Evolutionary conservation across 2,888 invertebrate species (phyloP).

Genomic region (Adela reaumurella): DNA sequence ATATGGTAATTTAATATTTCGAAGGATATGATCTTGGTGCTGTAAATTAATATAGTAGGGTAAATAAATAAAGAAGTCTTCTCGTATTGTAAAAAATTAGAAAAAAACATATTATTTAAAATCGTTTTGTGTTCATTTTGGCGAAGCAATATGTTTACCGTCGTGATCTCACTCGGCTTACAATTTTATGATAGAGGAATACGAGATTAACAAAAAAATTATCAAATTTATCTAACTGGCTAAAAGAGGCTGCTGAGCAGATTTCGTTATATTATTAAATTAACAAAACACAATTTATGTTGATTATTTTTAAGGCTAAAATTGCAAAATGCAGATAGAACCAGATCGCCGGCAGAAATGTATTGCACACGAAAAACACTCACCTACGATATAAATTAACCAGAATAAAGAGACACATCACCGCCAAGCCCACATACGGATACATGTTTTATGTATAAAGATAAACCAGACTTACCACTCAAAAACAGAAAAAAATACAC

Average conservation of each 20-base stretch:
- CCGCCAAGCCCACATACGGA: too few relatives aligned
- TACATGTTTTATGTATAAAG: too few relatives aligned
- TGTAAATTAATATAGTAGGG: slow-evolving; percentile 58
- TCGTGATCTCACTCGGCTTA: slow-evolving; percentile 53
- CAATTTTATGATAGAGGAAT: slow-evolving; percentile 34
- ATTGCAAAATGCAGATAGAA: background rate
- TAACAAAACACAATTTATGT: background rate
- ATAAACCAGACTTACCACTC: too few relatives aligned
- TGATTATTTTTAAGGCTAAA: background rate
- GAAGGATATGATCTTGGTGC: slow-evolving; percentile 46
- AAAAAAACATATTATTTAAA: slow-evolving; percentile 47
- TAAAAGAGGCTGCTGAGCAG: slow-evolving; percentile 34
- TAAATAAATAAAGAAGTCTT: slow-evolving; percentile 50
- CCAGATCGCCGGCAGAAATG: background rate
- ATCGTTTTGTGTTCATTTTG: slow-evolving; percentile 47
- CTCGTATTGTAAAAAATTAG: slow-evolving; percentile 46
- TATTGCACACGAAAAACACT: too few relatives aligned
- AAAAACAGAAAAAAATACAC: too few relatives aligned
- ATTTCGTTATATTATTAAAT: background rate
- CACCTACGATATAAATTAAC: too few relatives aligned
- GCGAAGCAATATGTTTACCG: slow-evolving; percentile 46
- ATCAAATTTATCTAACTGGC: slow-evolving; percentile 48
- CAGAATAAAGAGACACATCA: too few relatives aligned
- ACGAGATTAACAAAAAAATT: slow-evolving; percentile 49
- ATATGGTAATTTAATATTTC: slow-evolving; percentile 27